phyloP scores from a whole-genome alignment of 2,113 vertebrate species.

The Rallus limicola region DNA sequence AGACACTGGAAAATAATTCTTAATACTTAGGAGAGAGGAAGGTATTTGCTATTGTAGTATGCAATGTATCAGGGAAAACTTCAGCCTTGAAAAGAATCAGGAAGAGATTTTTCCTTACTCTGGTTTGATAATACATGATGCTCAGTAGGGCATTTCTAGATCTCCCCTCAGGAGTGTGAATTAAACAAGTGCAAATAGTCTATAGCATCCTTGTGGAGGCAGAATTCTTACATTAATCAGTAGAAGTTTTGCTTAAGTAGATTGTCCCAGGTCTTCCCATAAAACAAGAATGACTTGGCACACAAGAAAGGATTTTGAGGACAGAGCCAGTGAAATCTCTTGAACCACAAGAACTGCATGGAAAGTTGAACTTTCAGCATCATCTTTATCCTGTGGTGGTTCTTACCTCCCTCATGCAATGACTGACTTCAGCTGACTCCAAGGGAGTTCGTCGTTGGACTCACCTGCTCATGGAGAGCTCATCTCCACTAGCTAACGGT shows the following conservation, averaged over 20 bases:
- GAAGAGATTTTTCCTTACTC: neutral
- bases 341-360: neutral
- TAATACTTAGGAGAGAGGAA: neutral
- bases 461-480: neutral
- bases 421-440: neutral
- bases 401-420: neutral
- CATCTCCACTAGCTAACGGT: neutral
- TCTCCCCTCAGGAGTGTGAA: neutral
- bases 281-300: neutral
- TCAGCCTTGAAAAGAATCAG: neutral
- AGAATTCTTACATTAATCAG: constrained; percentile 17
- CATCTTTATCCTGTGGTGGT: neutral
- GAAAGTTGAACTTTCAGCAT: neutral
- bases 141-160: constrained; percentile 3
- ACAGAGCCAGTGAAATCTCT: neutral
- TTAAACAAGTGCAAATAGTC: constrained; percentile 20
- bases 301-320: neutral
- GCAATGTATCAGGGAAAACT: neutral
- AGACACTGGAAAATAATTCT: neutral
- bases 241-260: neutral
- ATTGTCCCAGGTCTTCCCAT: neutral
- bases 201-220: constrained; percentile 1
- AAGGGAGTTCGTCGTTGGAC: neutral
- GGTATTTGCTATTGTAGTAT: neutral
- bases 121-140: neutral